These are phyloP conservation scores for Phrynocephalus forsythii DNA, from an alignment of 2,797 vertebrate genomes.

Conservation along the genomic window DNA sequence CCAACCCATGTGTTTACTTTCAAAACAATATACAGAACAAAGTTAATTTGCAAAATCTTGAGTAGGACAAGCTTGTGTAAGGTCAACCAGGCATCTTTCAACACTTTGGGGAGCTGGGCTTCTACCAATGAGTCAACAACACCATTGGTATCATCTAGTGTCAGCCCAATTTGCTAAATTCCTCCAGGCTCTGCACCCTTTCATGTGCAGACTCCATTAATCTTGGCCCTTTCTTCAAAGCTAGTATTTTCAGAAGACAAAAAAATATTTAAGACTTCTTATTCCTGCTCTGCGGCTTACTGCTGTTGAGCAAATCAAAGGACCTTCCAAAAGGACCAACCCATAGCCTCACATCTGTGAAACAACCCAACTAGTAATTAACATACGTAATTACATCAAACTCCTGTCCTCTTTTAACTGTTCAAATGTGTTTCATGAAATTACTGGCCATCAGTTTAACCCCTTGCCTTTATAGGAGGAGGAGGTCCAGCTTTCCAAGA, in stretches of 20 bases:
- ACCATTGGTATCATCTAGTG: too few species aligned
- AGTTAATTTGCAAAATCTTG: too few species aligned
- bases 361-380: slow-evolving; percentile 7
- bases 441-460: slow-evolving; percentile 22
- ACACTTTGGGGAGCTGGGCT: too few species aligned
- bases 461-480: neutral
- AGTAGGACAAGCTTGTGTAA: too few species aligned
- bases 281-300: neutral
- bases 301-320: neutral
- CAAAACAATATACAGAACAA: too few species aligned
- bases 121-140: too few species aligned
- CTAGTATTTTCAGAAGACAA: neutral
- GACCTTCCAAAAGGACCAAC: neutral
- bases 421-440: slow-evolving; percentile 27
- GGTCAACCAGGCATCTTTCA: too few species aligned
- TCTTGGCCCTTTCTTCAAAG: neutral
- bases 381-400: neutral
- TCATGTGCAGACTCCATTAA: neutral
- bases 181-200: neutral
- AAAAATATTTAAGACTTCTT: neutral
- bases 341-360: neutral
- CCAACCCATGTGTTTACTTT: too few species aligned
- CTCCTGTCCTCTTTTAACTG: neutral
- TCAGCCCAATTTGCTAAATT: too few species aligned
- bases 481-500: slow-evolving; percentile 33